These are phyloP conservation scores for Eucidaris tribuloides DNA, from an alignment of 35 echinoderm and acorn worm genomes.

Conservation along the genomic window DNA sequence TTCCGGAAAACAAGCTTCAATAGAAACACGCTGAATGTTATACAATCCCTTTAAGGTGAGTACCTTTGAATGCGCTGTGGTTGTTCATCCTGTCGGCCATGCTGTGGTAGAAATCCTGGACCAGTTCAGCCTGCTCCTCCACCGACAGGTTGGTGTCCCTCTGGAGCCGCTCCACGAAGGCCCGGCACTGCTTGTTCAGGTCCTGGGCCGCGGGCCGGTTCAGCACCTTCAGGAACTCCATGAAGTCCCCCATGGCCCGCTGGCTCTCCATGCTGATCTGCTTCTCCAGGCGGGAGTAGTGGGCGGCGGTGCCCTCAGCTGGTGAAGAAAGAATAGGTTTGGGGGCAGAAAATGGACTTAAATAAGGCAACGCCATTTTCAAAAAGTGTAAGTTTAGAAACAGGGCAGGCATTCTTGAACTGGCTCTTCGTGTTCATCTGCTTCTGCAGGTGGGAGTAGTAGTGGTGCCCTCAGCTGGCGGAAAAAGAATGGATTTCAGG, in stretches of 20 bases:
- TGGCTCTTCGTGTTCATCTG: constrained; percentile 88
- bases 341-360: too few species aligned
- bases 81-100: constrained; percentile 65
- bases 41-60: too few species aligned
- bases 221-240: constrained; percentile 84
- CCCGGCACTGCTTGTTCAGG: constrained; percentile 62
- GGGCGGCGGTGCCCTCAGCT: neutral
- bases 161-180: constrained; percentile 64
- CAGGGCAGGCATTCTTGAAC: too few species aligned
- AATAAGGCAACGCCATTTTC: too few species aligned
- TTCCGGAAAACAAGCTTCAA: too few species aligned
- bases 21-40: too few species aligned
- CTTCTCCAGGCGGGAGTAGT: constrained; percentile 43
- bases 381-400: too few species aligned
- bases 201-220: constrained; percentile 72
- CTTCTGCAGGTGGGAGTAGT: constrained; percentile 42
- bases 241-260: constrained; percentile 64
- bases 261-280: constrained; percentile 90
- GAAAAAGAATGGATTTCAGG: neutral
- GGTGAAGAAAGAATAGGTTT: neutral
- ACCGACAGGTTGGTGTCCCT: constrained; percentile 28
- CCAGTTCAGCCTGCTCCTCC: constrained; percentile 81
- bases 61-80: constrained; percentile 68
- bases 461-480: neutral
- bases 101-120: constrained; percentile 91